Evolutionary conservation across 2,888 invertebrate genomes (phyloP).

Genomic region (Drosophila vallismaia): DNA sequence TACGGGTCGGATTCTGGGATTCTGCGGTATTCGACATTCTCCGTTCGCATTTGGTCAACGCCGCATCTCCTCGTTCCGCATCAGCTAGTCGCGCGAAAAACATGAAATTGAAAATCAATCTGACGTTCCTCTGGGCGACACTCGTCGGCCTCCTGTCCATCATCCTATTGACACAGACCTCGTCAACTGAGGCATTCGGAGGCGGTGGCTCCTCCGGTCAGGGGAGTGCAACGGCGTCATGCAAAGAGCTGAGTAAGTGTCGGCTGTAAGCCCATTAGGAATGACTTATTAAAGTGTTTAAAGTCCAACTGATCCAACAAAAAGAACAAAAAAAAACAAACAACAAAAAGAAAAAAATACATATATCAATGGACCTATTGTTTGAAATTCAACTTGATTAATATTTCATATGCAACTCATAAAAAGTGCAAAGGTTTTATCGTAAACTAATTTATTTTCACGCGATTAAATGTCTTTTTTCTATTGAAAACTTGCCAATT

Average conservation of each 20-base stretch:
- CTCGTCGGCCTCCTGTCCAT: slow-evolving; percentile 65
- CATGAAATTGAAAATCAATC: slow-evolving; percentile 72
- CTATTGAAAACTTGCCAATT: not conserved
- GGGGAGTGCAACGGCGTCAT: slow-evolving; percentile 44
- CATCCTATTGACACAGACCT: slow-evolving; percentile 64
- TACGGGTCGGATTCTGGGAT: slow-evolving; percentile 16
- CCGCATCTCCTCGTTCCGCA: slow-evolving; percentile 29
- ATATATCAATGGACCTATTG: not conserved
- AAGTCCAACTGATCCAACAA: slow-evolving; percentile 2
- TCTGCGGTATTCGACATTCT: slow-evolving; percentile 18
- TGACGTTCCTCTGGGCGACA: slow-evolving; percentile 60
- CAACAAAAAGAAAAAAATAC: not conserved
- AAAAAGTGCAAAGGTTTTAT: not conserved
- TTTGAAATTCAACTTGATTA: not conserved
- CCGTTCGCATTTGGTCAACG: slow-evolving; percentile 31
- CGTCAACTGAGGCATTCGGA: slow-evolving; percentile 44
- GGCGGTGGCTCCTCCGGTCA: slow-evolving; percentile 27
- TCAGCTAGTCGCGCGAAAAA: slow-evolving; percentile 44
- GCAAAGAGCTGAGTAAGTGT: slow-evolving; percentile 78
- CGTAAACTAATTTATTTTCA: not conserved
- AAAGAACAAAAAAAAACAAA: too few relatives aligned
- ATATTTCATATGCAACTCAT: not conserved
- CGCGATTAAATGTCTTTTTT: not conserved
- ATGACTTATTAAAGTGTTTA: slow-evolving; percentile 12
- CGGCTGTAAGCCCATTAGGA: not conserved